Evolutionary conservation across 2,797 vertebrate species (phyloP).

Genomic region (Lemur catta): DNA sequence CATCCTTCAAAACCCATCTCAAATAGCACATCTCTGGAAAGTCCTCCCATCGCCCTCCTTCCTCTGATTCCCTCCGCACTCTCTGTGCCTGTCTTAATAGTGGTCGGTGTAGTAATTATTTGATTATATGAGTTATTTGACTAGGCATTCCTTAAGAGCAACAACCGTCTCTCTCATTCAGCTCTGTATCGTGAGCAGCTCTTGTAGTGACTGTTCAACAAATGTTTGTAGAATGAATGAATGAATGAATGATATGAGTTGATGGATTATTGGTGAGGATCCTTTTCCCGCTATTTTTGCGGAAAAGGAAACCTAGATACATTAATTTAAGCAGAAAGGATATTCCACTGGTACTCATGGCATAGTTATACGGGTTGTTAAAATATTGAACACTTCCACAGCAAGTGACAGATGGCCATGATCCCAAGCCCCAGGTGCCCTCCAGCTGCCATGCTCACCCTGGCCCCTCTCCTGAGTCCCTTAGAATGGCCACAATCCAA

Average conservation of each 20-base stretch:
- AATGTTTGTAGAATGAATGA: neutral
- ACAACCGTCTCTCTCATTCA: neutral
- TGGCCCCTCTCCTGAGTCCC: neutral
- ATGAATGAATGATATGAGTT: neutral
- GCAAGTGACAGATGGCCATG: rapidly evolving
- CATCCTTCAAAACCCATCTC: neutral
- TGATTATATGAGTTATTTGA: neutral
- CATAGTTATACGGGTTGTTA: neutral
- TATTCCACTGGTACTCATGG: neutral
- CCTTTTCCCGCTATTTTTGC: neutral
- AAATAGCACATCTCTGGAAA: neutral
- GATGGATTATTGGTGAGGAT: neutral
- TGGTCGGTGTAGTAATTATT: neutral
- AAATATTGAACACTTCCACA: neutral
- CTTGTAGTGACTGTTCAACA: neutral
- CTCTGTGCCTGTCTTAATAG: neutral
- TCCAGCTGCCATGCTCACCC: neutral
- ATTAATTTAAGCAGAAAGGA: neutral
- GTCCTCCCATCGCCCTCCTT: neutral
- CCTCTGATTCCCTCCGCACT: neutral
- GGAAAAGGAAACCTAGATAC: neutral
- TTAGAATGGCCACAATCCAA: neutral
- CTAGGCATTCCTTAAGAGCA: neutral
- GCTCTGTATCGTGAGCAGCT: neutral
- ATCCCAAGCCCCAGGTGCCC: neutral